These are phyloP conservation scores for Alectura lathami DNA, from an alignment of 2,113 vertebrate genomes.

Conservation along the genomic window DNA sequence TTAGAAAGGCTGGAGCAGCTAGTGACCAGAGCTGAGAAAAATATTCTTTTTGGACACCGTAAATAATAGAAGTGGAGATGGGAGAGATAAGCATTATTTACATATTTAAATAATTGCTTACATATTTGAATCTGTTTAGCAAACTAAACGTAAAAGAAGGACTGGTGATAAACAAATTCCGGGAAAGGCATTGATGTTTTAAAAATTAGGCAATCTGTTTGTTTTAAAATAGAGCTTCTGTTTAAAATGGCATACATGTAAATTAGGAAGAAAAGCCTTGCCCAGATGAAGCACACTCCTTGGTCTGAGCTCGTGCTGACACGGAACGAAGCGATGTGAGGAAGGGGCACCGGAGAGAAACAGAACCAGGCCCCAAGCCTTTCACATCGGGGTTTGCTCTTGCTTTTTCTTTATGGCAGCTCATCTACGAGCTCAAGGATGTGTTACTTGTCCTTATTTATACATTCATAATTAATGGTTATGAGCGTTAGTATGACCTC, in stretches of 20 bases:
- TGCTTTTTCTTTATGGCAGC: not conserved
- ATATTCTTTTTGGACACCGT: not conserved
- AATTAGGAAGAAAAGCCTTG: not conserved
- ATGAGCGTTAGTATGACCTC: conserved; percentile 9
- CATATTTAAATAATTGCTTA: not conserved
- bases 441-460: conserved; percentile 1
- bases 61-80: not conserved
- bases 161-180: not conserved
- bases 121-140: not conserved
- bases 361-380: not conserved
- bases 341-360: not conserved
- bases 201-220: not conserved
- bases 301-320: not conserved
- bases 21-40: not conserved
- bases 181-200: not conserved
- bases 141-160: not conserved
- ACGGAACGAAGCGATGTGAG: not conserved
- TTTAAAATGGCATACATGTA: not conserved
- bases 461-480: not conserved
- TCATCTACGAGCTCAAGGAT: not conserved
- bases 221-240: not conserved
- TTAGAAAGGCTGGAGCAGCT: accelerated
- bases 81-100: not conserved
- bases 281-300: not conserved
- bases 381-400: not conserved